Evolutionary conservation across 2,797 vertebrate species (phyloP).

Genomic region (Crax fasciolata): DNA sequence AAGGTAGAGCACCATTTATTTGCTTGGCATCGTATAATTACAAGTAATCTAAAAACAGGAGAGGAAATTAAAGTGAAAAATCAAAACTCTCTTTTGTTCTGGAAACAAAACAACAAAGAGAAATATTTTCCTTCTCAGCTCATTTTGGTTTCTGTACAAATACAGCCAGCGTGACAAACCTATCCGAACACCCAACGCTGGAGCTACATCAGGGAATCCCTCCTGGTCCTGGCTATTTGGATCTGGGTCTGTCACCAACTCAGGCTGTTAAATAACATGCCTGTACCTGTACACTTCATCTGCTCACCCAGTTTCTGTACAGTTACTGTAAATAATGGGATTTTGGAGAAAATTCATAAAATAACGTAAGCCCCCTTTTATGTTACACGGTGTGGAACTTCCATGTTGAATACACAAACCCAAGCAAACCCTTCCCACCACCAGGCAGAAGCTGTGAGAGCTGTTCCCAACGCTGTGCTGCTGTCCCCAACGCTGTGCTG

Average conservation of each 20-base stretch:
- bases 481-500: too few species aligned
- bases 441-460: neutral
- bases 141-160: neutral
- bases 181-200: neutral
- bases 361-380: neutral
- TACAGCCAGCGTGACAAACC: neutral
- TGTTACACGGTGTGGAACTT: neutral
- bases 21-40: neutral
- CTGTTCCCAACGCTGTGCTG: neutral
- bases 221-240: neutral
- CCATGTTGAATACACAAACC: neutral
- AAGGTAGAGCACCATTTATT: neutral
- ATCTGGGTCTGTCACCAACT: neutral
- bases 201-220: neutral
- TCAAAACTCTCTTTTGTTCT: neutral
- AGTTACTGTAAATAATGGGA: neutral
- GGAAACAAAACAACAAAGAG: conserved; percentile 12
- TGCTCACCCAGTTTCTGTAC: neutral
- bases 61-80: conserved; percentile 1
- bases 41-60: neutral
- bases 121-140: conserved; percentile 33
- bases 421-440: neutral
- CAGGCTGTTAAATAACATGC: neutral
- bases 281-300: neutral
- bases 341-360: neutral